Percentiles rank a stretch among this genome's conserved stretches.
Evolutionary conservation across 1,140 invertebrate species (phyloP).

Genomic region (Meloidogyne chitwoodi): DNA sequence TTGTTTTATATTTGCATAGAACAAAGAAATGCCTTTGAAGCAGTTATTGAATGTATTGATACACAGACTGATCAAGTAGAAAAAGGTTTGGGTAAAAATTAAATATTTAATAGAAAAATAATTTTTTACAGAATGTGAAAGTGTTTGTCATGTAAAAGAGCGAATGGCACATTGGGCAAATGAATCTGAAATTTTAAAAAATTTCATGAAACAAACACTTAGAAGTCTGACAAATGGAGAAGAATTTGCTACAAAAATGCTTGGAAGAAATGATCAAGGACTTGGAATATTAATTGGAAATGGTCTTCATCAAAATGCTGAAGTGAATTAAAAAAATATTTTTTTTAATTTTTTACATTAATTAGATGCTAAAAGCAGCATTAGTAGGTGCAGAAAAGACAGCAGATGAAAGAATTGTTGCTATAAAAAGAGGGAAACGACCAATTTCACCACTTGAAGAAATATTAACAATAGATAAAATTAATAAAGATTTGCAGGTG

Average conservation of each 20-base stretch:
- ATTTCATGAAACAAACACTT: constrained; percentile 10
- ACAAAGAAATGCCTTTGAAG: constrained; percentile 27
- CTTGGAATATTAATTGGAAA: not conserved
- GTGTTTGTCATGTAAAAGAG: constrained; percentile 20
- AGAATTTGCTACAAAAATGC: not conserved
- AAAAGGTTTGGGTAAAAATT: not conserved
- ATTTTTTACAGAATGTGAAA: constrained; percentile 22
- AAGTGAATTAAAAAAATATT: not conserved
- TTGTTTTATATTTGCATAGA: constrained; percentile 26
- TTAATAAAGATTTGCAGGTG: constrained; percentile 2
- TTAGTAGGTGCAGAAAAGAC: not conserved
- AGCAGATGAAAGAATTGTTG: not conserved
- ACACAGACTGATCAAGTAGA: constrained; percentile 18
- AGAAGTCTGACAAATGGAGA: not conserved
- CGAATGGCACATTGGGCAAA: constrained; percentile 21
- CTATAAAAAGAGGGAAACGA: too few species aligned
- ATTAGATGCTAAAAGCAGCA: not conserved
- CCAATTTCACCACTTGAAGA: not conserved
- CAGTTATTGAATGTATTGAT: constrained; percentile 30
- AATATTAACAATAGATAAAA: not conserved
- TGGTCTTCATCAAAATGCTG: not conserved
- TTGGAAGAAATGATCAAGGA: not conserved
- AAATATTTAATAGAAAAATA: not conserved
- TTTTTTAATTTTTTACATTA: not conserved
- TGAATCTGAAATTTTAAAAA: constrained; percentile 20